Base-by-base conservation (phyloP, 2,113 vertebrate genomes). In the Laticauda laticaudata region DNA sequence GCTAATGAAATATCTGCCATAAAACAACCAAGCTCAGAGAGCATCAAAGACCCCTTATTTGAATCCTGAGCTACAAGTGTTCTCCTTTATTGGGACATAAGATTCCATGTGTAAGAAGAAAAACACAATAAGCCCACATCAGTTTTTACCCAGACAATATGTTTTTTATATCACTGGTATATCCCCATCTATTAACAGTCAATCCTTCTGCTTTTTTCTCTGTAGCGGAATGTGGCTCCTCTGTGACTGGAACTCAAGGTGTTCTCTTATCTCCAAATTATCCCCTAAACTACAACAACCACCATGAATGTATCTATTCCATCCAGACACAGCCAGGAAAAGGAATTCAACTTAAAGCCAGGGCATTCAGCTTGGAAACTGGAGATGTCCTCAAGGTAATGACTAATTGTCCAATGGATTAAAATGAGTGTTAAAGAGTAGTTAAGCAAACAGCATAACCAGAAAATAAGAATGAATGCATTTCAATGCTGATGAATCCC, bases 291-390 rank as follows among this genome's bases (percentile, higher is more conserved):
- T 99, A 99, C 95, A 98, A 97, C 97, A 99, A 99, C 98, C 98
- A 98, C 97, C 99, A 99, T 0, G 99, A 99, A 95, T 99, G 99
- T 97, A 99, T 99, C 98, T 99, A 99, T 98, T 99, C 99, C 96
- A 99, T 99, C 98, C 99, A 99, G 97, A 99, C 98, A 3, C 99
- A 99, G 96, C 98, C 99, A 0, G 99, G 99, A 15, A 99, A 99
- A 95, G 99, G 99, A 34, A 99, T 99, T 96, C 99, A 99, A 95
- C 98, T 99, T 53, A 98, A 98, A 95, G 99, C 99, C 91, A 98
- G 98, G 90, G 98, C 98, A 34, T 99, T 99, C 81, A 97, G 98
- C 81, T 98, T 99, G 94, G 98, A 99, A 90, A 98, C 98, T 24
- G 99, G 98, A 57, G 99, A 99, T 95, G 92, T 98, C 56, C 98